Evolutionary conservation across 2,113 vertebrate species (phyloP).

Genomic region (Steatornis caripensis): DNA sequence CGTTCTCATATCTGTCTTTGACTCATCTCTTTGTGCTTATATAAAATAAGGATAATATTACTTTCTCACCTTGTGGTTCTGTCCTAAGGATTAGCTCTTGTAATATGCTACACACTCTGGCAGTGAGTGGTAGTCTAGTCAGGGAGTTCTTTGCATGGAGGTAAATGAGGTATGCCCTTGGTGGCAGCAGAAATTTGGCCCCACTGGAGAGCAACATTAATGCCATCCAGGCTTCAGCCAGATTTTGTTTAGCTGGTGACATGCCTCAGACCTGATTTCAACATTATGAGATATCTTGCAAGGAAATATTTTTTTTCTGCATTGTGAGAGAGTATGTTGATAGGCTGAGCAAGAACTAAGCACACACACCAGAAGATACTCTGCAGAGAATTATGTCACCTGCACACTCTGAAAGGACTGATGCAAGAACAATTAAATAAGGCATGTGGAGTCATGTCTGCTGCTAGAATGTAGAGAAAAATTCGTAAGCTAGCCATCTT

Average conservation of each 20-base stretch:
- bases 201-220: not conserved
- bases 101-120: accelerated
- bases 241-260: not conserved
- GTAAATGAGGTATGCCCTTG: not conserved
- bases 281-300: not conserved
- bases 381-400: not conserved
- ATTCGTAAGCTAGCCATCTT: not conserved
- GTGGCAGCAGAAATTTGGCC: not conserved
- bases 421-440: not conserved
- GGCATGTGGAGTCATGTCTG: not conserved
- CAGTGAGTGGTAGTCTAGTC: not conserved
- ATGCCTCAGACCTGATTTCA: not conserved
- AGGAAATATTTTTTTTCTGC: not conserved
- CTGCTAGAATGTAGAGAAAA: not conserved
- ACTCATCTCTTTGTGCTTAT: not conserved
- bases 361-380: accelerated
- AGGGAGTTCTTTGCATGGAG: not conserved
- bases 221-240: not conserved
- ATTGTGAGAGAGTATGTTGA: not conserved
- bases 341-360: not conserved
- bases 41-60: not conserved
- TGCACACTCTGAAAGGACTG: not conserved
- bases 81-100: not conserved
- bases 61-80: not conserved
- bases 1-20: not conserved